Percentiles rank a stretch among this genome's conserved stretches.
Conservation (phyloP, 1,140 invertebrate genomes). For the Aphis craccivora region DNA sequence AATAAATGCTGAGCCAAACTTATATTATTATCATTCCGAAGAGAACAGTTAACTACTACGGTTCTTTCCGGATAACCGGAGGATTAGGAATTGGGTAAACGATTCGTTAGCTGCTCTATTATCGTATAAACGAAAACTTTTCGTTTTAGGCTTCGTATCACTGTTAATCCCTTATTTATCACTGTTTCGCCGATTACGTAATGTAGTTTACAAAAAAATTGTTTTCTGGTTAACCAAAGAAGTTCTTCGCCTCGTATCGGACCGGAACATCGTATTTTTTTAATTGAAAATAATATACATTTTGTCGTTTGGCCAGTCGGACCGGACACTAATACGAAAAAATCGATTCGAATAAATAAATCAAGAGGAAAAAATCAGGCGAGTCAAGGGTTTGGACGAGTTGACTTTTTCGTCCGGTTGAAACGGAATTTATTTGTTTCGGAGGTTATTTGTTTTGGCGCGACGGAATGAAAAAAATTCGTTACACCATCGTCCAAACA, state of each 20-base stretch:
- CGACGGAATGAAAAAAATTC: not conserved
- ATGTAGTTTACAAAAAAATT: not conserved
- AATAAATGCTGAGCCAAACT: not conserved
- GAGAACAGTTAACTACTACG: not conserved
- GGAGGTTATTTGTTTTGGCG: not conserved
- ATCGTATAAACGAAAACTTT: not conserved
- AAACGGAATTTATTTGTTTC: constrained; percentile 2
- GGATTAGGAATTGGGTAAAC: not conserved
- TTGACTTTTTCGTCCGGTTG: not conserved
- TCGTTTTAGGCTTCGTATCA: not conserved
- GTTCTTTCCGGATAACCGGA: not conserved
- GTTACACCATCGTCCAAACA: not conserved
- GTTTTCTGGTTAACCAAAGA: not conserved
- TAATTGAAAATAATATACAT: constrained; percentile 40
- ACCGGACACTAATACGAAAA: constrained; percentile 10
- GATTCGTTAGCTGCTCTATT: not conserved
- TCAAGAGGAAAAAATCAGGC: not conserved
- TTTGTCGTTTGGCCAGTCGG: not conserved
- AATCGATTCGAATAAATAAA: constrained; percentile 24
- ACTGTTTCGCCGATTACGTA: not conserved
- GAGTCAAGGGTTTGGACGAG: not conserved
- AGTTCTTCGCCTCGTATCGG: not conserved
- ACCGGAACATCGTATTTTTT: not conserved
- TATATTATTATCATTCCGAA: not conserved
- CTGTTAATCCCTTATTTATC: not conserved